A percentile compares a stretch with the other conserved stretches of the same genome.
Conservation (phyloP, 2,797 vertebrate species). For the Triplophysa bombifrons region DNA sequence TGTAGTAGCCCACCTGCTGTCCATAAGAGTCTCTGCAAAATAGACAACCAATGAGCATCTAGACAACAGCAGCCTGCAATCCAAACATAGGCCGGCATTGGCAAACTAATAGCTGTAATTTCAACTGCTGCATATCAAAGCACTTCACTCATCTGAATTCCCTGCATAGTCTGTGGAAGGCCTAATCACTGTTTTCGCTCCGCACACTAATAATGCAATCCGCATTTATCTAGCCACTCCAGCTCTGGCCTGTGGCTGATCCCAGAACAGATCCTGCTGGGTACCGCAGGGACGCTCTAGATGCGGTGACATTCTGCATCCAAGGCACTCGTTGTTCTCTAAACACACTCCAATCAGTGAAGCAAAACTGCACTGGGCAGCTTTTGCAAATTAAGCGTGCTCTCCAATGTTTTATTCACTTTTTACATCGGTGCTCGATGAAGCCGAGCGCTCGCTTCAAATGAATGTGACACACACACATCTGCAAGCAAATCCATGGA, state of each 20-base stretch:
- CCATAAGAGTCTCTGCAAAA: conserved; percentile 94
- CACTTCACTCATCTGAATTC: conserved; percentile 51
- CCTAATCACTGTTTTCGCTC: conserved; percentile 48
- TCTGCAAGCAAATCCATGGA: conserved; percentile 72
- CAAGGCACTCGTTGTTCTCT: conserved; percentile 48
- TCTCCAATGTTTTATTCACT: conserved; percentile 81
- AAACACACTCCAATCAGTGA: conserved; percentile 51
- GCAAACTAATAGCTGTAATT: conserved; percentile 21
- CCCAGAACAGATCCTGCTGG: conserved; percentile 48
- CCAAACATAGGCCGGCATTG: conserved; percentile 30
- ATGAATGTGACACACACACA: conserved; percentile 64
- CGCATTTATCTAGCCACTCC: conserved; percentile 43
- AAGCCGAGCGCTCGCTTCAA: conserved; percentile 66
- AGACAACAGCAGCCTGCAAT: conserved; percentile 15
- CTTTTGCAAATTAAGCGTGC: conserved; percentile 47
- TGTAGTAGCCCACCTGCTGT: conserved; percentile 97
- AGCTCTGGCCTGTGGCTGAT: conserved; percentile 47
- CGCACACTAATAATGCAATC: conserved; percentile 44
- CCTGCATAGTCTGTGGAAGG: conserved; percentile 24
- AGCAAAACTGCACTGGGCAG: conserved; percentile 48
- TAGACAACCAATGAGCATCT: conserved; percentile 42
- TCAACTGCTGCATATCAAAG: conserved; percentile 29
- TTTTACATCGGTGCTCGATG: conserved; percentile 68
- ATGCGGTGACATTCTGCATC: conserved; percentile 43
- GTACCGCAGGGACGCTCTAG: conserved; percentile 36